A percentile compares a stretch with the other conserved stretches of the same genome.
Conservation (phyloP, 2,888 invertebrate species). For the Erebia ligea region DNA sequence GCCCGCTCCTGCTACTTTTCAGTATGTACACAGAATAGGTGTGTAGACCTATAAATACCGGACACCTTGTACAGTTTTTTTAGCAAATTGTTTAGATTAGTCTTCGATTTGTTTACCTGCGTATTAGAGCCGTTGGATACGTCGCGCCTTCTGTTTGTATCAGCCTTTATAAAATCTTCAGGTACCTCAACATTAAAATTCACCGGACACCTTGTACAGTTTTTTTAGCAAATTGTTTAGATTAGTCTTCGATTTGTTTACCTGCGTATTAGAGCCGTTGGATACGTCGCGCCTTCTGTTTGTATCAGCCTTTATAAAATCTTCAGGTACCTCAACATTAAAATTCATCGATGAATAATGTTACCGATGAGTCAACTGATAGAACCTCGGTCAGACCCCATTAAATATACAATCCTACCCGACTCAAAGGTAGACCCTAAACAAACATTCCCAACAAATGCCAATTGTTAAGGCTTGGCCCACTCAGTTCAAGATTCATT, state of each 20-base stretch:
- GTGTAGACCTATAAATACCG: too few species aligned
- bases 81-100: too few species aligned
- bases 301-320: background rate
- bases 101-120: too few species aligned
- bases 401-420: slow-evolving; percentile 15
- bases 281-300: background rate
- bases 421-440: slow-evolving; percentile 27
- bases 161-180: background rate
- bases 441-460: slow-evolving; percentile 30
- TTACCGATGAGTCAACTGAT: slow-evolving; percentile 23
- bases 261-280: too few species aligned
- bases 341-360: slow-evolving; percentile 22
- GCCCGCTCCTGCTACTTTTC: too few species aligned
- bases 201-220: too few species aligned
- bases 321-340: slow-evolving; percentile 13
- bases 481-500: slow-evolving; percentile 51
- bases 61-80: too few species aligned
- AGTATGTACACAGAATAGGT: too few species aligned
- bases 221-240: too few species aligned
- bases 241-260: too few species aligned
- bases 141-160: background rate
- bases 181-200: slow-evolving; percentile 17
- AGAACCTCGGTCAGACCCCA: slow-evolving; percentile 6
- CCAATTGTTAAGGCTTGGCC: slow-evolving; percentile 33
- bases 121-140: too few species aligned